phyloP scores from a whole-genome alignment of 92 coral and sea anemone genomes.

The Porites rus region DNA sequence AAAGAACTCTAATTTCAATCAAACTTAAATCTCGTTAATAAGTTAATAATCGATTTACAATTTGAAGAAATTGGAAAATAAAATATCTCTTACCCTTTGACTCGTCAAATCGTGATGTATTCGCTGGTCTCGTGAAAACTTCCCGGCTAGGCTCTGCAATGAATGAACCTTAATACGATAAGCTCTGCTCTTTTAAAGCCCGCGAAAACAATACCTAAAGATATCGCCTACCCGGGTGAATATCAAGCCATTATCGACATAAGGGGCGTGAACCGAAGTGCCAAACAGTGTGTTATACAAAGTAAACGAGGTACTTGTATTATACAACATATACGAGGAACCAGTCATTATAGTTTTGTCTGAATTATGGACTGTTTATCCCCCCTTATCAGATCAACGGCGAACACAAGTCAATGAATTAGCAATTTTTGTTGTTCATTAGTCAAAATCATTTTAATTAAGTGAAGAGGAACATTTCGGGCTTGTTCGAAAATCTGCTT shows the following conservation, averaged over 20 bases:
- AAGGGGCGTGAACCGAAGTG: slow-evolving; percentile 73
- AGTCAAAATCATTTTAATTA: slow-evolving; percentile 16
- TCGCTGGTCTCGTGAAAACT: not conserved
- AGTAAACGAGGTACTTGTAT: slow-evolving; percentile 45
- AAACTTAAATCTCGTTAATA: not conserved
- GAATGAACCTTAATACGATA: not conserved
- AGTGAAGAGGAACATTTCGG: slow-evolving; percentile 9
- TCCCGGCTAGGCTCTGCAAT: not conserved
- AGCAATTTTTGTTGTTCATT: slow-evolving; percentile 21
- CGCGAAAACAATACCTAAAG: slow-evolving; percentile 66
- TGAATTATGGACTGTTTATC: slow-evolving; percentile 55
- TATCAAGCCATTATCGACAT: slow-evolving; percentile 72
- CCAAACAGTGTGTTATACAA: slow-evolving; percentile 56
- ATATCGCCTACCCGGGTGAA: slow-evolving; percentile 61
- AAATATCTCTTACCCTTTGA: not conserved
- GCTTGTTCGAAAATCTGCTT: slow-evolving; percentile 10
- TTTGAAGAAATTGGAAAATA: not conserved
- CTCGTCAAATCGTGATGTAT: not conserved
- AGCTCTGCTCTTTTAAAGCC: slow-evolving; percentile 80
- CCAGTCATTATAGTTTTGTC: slow-evolving; percentile 67
- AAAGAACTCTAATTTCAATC: not conserved
- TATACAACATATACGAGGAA: slow-evolving; percentile 37
- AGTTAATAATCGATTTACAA: not conserved
- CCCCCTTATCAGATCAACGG: slow-evolving; percentile 58
- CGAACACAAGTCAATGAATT: slow-evolving; percentile 2